A percentile compares a stretch with the other conserved stretches of the same genome.
These are phyloP conservation scores for Argyrosomus japonicus DNA, from an alignment of 2,113 vertebrate genomes.

Conservation along the genomic window DNA sequence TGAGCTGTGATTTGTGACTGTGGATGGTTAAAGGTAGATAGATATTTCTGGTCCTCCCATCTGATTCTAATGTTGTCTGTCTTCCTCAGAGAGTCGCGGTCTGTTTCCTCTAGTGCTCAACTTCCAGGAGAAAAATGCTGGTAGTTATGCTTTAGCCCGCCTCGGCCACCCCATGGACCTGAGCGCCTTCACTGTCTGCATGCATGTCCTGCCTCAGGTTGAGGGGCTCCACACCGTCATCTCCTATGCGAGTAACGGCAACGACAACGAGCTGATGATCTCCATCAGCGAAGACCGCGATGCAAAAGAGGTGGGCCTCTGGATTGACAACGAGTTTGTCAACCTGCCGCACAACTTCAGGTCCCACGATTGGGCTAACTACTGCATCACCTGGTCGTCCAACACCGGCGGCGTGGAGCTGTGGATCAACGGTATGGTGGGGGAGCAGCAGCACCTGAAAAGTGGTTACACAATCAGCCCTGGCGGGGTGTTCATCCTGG, in stretches of 20 bases:
- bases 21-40: background rate
- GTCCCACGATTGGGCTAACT: constrained; percentile 83
- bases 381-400: constrained; percentile 86
- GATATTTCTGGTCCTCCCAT: background rate
- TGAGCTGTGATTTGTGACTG: background rate
- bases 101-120: constrained; percentile 83
- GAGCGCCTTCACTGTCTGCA: constrained; percentile 84
- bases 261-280: constrained; percentile 85
- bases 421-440: constrained; percentile 84
- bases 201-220: constrained; percentile 73
- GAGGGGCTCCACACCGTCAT: constrained; percentile 78
- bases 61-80: constrained; percentile 30
- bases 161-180: constrained; percentile 77
- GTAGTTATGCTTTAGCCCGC: constrained; percentile 80
- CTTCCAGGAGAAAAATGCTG: constrained; percentile 80
- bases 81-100: constrained; percentile 61
- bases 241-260: constrained; percentile 82
- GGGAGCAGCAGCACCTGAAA: constrained; percentile 73
- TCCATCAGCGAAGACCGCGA: constrained; percentile 67
- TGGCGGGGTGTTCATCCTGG: constrained; percentile 81
- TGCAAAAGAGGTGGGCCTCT: constrained; percentile 77
- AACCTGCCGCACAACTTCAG: constrained; percentile 80
- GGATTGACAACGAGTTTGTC: constrained; percentile 84
- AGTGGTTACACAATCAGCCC: constrained; percentile 74
- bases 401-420: constrained; percentile 72